Conservation (phyloP, 2,888 invertebrate genomes). For the Sphaerophoria taeniata region DNA sequence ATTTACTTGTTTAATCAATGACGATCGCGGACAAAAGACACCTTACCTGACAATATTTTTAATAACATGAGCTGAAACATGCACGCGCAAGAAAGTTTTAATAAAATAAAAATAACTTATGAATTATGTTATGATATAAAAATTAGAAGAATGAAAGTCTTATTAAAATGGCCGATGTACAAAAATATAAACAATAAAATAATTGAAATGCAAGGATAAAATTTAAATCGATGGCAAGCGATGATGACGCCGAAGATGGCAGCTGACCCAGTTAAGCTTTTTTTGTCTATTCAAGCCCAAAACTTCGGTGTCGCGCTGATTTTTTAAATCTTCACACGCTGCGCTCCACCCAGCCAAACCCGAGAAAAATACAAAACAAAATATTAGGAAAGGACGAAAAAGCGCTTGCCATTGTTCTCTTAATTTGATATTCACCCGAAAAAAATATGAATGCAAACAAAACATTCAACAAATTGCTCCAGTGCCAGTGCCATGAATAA, state of each 20-base stretch:
- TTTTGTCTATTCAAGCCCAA: slow-evolving; percentile 45
- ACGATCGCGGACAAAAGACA: background rate
- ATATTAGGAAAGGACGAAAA: background rate
- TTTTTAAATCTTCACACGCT: background rate
- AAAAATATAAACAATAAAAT: slow-evolving; percentile 50
- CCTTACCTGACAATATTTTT: background rate
- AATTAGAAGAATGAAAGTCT: background rate
- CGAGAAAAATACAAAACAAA: background rate
- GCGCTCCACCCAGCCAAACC: background rate
- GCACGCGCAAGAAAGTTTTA: background rate
- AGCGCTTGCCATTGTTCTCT: slow-evolving; percentile 19
- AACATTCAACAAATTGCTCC: slow-evolving; percentile 65
- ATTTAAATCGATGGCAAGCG: slow-evolving; percentile 3
- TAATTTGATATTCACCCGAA: slow-evolving; percentile 43
- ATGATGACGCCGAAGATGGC: background rate
- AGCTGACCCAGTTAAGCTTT: slow-evolving; percentile 4
- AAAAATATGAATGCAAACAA: slow-evolving; percentile 60
- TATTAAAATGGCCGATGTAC: slow-evolving; percentile 42
- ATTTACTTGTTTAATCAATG: slow-evolving; percentile 7
- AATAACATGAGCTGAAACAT: background rate
- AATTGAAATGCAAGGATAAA: slow-evolving; percentile 59
- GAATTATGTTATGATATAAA: background rate
- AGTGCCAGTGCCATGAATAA: background rate
- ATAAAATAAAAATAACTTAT: slow-evolving; percentile 16
- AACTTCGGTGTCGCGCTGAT: background rate